Evolutionary conservation across 2,113 vertebrate species (phyloP).

Genomic region (Argyrosomus japonicus): DNA sequence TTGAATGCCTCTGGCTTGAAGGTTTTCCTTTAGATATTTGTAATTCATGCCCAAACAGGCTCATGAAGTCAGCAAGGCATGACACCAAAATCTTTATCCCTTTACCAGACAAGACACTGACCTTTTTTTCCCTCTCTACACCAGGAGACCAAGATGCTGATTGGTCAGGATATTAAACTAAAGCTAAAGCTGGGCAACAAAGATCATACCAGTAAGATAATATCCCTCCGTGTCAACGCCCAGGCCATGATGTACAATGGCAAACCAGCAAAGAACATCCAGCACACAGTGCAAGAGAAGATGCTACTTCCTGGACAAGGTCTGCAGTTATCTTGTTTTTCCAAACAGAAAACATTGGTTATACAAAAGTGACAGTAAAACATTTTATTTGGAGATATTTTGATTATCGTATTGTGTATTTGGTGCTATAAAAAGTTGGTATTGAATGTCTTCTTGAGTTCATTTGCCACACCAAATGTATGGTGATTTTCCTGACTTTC

Average conservation of each 20-base stretch:
- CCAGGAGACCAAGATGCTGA: not conserved
- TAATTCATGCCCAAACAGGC: no score
- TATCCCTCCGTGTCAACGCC: not conserved
- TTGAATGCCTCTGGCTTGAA: not conserved
- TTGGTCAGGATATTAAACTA: not conserved
- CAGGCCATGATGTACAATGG: constrained; percentile 14
- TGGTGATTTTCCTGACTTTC: not conserved
- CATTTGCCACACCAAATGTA: not conserved
- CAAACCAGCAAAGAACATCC: not conserved
- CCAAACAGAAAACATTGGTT: not conserved
- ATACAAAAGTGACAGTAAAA: no score
- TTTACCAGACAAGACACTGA: not conserved
- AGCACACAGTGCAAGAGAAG: not conserved
- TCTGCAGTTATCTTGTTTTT: not conserved
- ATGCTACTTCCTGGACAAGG: not conserved
- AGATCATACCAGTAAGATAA: not conserved
- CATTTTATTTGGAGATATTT: no score
- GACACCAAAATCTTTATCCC: no score
- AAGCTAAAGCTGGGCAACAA: constrained; percentile 4
- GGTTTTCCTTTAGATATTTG: not conserved
- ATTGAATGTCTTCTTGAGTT: not conserved
- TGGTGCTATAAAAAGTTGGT: not conserved
- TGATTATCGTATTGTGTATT: no score
- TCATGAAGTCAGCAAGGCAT: no score
- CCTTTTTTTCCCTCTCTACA: not conserved